These are phyloP conservation scores for Cephus nigrinus DNA, from an alignment of 2,888 invertebrate species.

Conservation along the genomic window DNA sequence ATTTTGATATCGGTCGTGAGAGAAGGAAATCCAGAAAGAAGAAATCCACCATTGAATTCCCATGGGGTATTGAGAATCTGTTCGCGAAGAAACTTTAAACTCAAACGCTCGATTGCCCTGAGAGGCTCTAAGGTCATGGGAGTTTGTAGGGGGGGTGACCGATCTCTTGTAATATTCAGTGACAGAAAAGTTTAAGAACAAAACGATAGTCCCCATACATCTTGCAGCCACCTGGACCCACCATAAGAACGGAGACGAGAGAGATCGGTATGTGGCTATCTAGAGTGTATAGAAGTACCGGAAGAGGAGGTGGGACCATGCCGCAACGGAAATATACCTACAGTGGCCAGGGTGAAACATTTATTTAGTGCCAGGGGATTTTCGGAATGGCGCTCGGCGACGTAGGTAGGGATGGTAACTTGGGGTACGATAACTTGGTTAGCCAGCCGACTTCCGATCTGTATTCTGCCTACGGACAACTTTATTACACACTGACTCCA, in stretches of 20 bases:
- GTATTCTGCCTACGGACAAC: conserved; percentile 60
- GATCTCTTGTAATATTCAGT: conserved; percentile 46
- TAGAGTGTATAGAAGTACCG: conserved; percentile 14
- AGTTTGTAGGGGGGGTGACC: conserved; percentile 26
- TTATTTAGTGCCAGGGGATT: conserved; percentile 62
- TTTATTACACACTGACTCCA: conserved; percentile 50
- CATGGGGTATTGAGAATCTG: neutral
- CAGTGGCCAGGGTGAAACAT: conserved; percentile 57
- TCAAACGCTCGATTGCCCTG: conserved; percentile 32
- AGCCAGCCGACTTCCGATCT: conserved; percentile 60
- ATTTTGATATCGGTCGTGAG: neutral
- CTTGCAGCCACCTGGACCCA: conserved; percentile 30
- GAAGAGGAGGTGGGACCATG: conserved; percentile 28
- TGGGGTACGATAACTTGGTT: conserved; percentile 58
- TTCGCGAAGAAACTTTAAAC: conserved; percentile 45
- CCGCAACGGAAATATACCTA: conserved; percentile 51
- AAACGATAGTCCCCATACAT: conserved; percentile 40
- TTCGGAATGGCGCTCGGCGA: conserved; percentile 47
- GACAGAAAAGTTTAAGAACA: conserved; percentile 40
- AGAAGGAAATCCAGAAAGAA: neutral
- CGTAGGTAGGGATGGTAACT: conserved; percentile 35
- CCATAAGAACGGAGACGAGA: conserved; percentile 11
- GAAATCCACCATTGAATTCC: neutral
- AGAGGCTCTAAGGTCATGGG: conserved; percentile 28
- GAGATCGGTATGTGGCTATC: conserved; percentile 18